Conservation (phyloP, 2,113 vertebrate species). For the Eira barbara region DNA sequence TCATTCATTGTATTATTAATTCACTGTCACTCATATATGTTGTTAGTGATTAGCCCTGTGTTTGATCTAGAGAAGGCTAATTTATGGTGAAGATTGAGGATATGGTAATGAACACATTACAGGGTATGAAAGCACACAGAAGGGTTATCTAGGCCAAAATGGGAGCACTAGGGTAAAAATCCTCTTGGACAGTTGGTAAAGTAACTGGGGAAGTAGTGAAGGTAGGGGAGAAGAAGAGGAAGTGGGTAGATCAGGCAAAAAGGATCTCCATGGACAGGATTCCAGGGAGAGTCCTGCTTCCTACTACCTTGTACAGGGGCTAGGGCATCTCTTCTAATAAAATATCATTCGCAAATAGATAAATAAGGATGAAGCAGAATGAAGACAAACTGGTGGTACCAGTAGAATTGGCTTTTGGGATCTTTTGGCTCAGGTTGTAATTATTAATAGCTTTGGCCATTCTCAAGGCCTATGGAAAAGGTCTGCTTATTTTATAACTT, state of each 20-base stretch:
- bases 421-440: background rate
- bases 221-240: too few relatives aligned
- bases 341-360: background rate
- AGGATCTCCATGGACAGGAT: background rate
- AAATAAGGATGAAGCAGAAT: background rate
- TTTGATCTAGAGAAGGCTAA: background rate
- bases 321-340: background rate
- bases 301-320: background rate
- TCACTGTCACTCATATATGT: background rate
- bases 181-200: background rate
- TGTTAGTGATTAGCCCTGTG: background rate
- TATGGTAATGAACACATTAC: background rate
- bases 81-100: background rate
- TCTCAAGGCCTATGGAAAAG: slow-evolving; percentile 48
- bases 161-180: background rate
- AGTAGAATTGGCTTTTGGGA: background rate
- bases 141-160: background rate
- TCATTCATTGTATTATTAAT: slow-evolving; percentile 4
- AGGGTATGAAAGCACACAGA: background rate
- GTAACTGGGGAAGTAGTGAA: background rate
- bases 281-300: background rate
- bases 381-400: background rate
- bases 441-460: slow-evolving; percentile 23
- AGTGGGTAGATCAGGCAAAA: background rate
- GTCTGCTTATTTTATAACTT: background rate